Conservation (phyloP, 1,140 invertebrate species). For the Micrasema longulum region DNA sequence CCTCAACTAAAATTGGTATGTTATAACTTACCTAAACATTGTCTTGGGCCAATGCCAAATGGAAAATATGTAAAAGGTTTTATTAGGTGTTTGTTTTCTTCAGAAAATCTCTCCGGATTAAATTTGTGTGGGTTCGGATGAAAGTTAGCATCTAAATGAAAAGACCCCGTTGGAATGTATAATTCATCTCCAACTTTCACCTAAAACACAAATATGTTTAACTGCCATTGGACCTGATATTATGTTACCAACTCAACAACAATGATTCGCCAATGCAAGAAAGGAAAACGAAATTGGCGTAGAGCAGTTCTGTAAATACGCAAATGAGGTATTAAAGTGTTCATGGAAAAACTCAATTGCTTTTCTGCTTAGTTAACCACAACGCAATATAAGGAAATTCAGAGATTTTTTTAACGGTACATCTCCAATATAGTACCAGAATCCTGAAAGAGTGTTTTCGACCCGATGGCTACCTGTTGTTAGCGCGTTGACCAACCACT, state of each 20-base stretch:
- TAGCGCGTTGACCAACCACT: too few relatives aligned
- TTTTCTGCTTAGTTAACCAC: too few relatives aligned
- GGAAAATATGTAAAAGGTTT: constrained; percentile 57
- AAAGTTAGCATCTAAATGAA: constrained; percentile 67
- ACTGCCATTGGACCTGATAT: background rate
- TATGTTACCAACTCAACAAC: background rate
- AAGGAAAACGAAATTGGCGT: background rate
- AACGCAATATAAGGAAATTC: too few relatives aligned
- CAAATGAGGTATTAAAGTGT: background rate
- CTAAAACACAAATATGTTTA: constrained; percentile 1
- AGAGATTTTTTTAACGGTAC: too few relatives aligned
- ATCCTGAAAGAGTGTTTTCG: too few relatives aligned
- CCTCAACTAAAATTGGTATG: too few relatives aligned
- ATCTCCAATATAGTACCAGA: too few relatives aligned
- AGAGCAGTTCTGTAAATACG: background rate
- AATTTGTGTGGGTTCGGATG: constrained; percentile 67
- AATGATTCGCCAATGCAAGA: background rate
- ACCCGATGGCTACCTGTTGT: too few relatives aligned
- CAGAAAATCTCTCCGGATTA: constrained; percentile 67
- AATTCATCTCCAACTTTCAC: constrained; percentile 44
- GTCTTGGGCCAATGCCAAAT: constrained; percentile 60
- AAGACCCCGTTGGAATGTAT: constrained; percentile 60
- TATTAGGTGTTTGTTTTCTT: constrained; percentile 59
- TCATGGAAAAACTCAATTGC: too few relatives aligned
- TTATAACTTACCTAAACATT: constrained; percentile 63